Conservation (phyloP, 1,140 invertebrate species). For the Drosophila punjabiensis region DNA sequence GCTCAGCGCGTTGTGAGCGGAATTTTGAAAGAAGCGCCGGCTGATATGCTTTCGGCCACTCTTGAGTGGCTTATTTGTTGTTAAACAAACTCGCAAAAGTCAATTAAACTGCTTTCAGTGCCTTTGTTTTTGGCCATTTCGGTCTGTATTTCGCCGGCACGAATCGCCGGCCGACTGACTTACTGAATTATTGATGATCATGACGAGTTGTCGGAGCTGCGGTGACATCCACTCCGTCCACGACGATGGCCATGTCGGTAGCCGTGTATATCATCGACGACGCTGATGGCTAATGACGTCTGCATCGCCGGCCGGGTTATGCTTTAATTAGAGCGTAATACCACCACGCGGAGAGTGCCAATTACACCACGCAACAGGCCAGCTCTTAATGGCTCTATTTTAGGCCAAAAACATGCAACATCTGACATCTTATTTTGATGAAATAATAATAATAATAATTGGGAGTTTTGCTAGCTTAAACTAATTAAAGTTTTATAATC, state of each 20-base stretch:
- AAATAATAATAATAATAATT: no score
- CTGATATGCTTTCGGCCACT: constrained; percentile 23
- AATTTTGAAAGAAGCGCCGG: constrained; percentile 41
- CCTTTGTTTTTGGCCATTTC: constrained; percentile 19
- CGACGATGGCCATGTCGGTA: not conserved
- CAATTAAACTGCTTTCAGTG: constrained; percentile 39
- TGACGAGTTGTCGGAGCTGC: constrained; percentile 1
- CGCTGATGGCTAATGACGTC: constrained; percentile 11
- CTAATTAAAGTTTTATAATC: not conserved
- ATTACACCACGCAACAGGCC: constrained; percentile 37
- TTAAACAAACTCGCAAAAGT: constrained; percentile 39
- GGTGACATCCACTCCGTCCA: constrained; percentile 16
- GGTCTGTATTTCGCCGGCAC: constrained; percentile 8
- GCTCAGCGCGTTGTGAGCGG: constrained; percentile 20
- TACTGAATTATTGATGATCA: constrained; percentile 59
- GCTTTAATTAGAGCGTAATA: constrained; percentile 66
- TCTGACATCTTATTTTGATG: not conserved
- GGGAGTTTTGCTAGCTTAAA: not conserved
- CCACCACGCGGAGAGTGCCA: constrained; percentile 22
- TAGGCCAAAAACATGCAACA: constrained; percentile 2
- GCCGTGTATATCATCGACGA: not conserved
- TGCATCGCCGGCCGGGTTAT: constrained; percentile 40
- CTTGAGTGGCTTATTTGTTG: constrained; percentile 42
- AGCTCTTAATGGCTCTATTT: constrained; percentile 24
- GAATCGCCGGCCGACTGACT: constrained; percentile 11